phyloP scores from a whole-genome alignment of 2,797 vertebrate genomes.

The Falco biarmicus region DNA sequence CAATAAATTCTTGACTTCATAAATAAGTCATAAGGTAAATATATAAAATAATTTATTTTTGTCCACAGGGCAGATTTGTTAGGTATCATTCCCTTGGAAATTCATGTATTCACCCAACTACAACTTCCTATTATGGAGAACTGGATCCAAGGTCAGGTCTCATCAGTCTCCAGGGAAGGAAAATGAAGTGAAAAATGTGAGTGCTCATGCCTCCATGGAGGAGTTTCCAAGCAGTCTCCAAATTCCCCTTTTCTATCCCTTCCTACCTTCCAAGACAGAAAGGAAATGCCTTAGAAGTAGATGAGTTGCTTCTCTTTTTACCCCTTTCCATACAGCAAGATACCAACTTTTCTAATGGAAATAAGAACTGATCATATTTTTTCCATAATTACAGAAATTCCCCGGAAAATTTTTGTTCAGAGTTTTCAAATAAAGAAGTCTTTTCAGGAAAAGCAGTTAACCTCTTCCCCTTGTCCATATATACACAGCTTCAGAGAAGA shows the following conservation, averaged over 20 bases:
- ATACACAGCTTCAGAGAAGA: not conserved
- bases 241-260: not conserved
- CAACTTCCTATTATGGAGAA: not conserved
- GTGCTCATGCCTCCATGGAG: not conserved
- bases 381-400: not conserved
- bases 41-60: not conserved
- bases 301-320: not conserved
- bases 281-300: not conserved
- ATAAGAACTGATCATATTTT: not conserved
- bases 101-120: not conserved
- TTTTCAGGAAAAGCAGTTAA: not conserved
- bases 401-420: not conserved
- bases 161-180: not conserved
- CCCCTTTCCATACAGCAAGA: not conserved
- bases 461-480: not conserved
- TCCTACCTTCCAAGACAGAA: not conserved
- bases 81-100: not conserved
- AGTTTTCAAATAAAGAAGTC: not conserved
- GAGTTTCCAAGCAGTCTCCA: not conserved
- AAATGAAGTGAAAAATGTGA: not conserved
- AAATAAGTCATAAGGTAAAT: not conserved
- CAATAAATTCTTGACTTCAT: not conserved
- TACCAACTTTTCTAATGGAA: not conserved
- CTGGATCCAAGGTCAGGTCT: not conserved
- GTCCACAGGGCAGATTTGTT: not conserved